Evolutionary conservation across 2,797 vertebrate species (phyloP).

Genomic region (Vipera ursinii): DNA sequence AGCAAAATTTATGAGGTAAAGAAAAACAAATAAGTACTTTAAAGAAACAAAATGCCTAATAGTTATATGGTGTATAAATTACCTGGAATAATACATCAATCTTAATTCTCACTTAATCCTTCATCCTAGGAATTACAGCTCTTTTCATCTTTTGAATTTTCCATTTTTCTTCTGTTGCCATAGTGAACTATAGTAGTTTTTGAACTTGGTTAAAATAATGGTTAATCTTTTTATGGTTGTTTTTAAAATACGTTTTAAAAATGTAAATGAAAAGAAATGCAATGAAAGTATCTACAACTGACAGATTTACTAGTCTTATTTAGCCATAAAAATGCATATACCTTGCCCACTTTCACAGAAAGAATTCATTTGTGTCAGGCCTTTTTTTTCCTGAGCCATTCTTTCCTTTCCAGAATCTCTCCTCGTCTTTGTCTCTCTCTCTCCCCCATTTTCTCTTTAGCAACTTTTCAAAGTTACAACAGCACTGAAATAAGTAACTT

Average conservation of each 20-base stretch:
- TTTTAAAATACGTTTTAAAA: slow-evolving; percentile 57
- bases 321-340: slow-evolving; percentile 14
- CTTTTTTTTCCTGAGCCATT: background rate
- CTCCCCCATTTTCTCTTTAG: background rate
- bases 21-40: slow-evolving; percentile 62
- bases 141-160: slow-evolving; percentile 58
- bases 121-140: slow-evolving; percentile 50
- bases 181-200: slow-evolving; percentile 58
- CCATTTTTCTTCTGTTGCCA: slow-evolving; percentile 52
- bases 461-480: background rate
- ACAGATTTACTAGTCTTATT: slow-evolving; percentile 21
- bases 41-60: slow-evolving; percentile 56
- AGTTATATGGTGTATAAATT: slow-evolving; percentile 50
- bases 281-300: slow-evolving; percentile 22
- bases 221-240: slow-evolving; percentile 55
- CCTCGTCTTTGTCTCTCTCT: background rate
- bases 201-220: slow-evolving; percentile 62
- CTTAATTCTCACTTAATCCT: slow-evolving; percentile 59
- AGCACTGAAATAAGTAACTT: background rate
- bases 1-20: slow-evolving; percentile 55
- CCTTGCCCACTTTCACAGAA: background rate
- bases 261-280: slow-evolving; percentile 59
- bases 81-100: slow-evolving; percentile 56
- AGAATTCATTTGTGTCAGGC: slow-evolving; percentile 9
- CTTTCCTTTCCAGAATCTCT: background rate